These are phyloP conservation scores for Esperia sulphurella DNA, from an alignment of 2,888 invertebrate genomes.

Conservation along the genomic window DNA sequence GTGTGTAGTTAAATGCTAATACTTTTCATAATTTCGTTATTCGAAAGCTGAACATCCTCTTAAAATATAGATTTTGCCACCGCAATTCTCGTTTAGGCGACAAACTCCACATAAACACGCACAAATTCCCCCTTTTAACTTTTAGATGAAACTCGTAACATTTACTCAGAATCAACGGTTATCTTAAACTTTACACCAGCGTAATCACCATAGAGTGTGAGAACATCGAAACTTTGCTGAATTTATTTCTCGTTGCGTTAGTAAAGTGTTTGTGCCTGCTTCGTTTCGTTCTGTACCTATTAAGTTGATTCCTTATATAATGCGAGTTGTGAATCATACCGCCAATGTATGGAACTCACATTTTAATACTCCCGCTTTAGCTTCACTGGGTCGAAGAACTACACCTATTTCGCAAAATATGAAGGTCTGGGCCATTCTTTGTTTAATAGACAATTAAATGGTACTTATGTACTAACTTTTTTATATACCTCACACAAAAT, in stretches of 20 bases:
- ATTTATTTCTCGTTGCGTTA: constrained; percentile 38
- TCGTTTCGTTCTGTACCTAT: constrained; percentile 2
- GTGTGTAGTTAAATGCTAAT: no score
- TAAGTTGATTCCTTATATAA: background rate
- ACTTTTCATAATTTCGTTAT: no score
- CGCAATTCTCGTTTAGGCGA: background rate
- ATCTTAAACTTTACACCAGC: constrained; percentile 41
- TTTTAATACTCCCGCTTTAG: no score
- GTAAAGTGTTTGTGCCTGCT: constrained; percentile 16
- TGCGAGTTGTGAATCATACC: no score
- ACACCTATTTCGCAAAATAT: no score
- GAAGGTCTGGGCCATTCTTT: no score
- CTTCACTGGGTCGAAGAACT: no score
- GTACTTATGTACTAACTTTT: no score
- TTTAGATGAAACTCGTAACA: constrained; percentile 8
- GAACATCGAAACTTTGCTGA: constrained; percentile 35
- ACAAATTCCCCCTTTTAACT: constrained; percentile 8
- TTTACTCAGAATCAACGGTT: constrained; percentile 29
- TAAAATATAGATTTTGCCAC: background rate
- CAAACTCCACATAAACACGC: constrained; percentile 6
- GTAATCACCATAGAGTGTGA: constrained; percentile 43
- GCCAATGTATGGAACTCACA: no score
- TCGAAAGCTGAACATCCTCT: background rate
- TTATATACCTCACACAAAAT: no score
- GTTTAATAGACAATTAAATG: no score